Evolutionary conservation across 2,113 vertebrate species (phyloP).

Genomic region (Lepus timidus): DNA sequence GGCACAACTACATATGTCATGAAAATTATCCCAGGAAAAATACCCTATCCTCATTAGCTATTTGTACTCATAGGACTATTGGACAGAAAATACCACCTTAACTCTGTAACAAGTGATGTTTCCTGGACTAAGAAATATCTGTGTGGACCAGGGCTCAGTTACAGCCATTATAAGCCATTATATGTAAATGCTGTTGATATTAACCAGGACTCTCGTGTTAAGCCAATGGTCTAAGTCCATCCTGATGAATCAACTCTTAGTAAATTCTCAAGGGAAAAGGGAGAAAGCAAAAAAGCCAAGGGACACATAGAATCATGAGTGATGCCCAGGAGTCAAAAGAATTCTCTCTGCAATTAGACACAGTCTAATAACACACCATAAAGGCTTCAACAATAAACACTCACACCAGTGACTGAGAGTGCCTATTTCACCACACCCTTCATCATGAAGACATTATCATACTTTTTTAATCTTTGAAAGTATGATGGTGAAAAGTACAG

Average conservation of each 20-base stretch:
- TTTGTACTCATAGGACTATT: not conserved
- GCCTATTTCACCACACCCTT: not conserved
- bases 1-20: not conserved
- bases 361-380: not conserved
- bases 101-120: not conserved
- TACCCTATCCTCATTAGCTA: not conserved
- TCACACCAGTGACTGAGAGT: not conserved
- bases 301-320: not conserved
- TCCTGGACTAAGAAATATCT: not conserved
- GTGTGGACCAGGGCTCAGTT: not conserved
- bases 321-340: not conserved
- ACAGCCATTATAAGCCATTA: not conserved
- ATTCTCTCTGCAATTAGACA: not conserved
- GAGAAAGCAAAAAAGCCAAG: not conserved
- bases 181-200: not conserved
- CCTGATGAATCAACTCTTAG: not conserved
- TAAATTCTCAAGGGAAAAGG: not conserved
- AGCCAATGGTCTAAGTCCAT: not conserved
- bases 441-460: not conserved
- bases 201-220: not conserved
- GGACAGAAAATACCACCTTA: not conserved
- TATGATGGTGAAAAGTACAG: not conserved
- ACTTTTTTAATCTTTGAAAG: slow-evolving; percentile 40
- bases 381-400: not conserved
- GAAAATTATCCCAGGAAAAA: not conserved